Evolutionary conservation across 1,140 invertebrate species (phyloP), one percentile per base, ranked within the genome.

Genomic region (Caenorhabditis inopinata): DNA sequence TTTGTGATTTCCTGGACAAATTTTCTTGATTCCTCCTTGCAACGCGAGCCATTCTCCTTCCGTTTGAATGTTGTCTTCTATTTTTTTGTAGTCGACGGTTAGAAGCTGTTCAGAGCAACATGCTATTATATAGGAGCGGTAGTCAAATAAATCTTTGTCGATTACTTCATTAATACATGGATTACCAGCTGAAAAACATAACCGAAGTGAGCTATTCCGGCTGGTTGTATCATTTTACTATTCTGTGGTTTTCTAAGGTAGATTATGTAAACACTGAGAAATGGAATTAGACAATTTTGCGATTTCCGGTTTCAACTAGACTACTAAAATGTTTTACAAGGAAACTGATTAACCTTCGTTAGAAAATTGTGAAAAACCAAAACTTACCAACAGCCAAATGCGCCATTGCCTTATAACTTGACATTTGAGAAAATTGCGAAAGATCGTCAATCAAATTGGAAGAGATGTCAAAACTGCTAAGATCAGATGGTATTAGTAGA

Each of bases 11-110:
- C 58, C 58, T 1, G 58, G 58, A 32, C 32, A 29, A 6, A 68
- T 68, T 21, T 68, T 68, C 58, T 68, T 68, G n/a, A 68, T 68
- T 18, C 12, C 11, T 18, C 58, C 58, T 68, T 68, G 32, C 5
- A 68, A 6, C 6, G 58, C 32, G 38, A 68, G 58, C 58, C 58
- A 68, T 42, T 68, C 58, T 29, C 58, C 58, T 68, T 68, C 58
- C 0, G 58, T 68, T 42, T 68, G 58, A 4, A 68, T 18, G 4
- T 29, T 11, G n/a, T 68, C 58, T 21, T 68, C 32, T 16, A 68
- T 68, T 38, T 18, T 29, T n/a, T 68, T 18, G 16, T 21, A 5
- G 25, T 68, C 58, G 3, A 68, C 38, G 2, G 25, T 18, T 3
- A 6, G 5, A 23, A 68, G 32, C 3, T n/a, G 4, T 21, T 68